A percentile compares a stretch with the other conserved stretches of the same genome.
Evolutionary conservation across 2,888 invertebrate species (phyloP).

Genomic region (Trilocha varians): DNA sequence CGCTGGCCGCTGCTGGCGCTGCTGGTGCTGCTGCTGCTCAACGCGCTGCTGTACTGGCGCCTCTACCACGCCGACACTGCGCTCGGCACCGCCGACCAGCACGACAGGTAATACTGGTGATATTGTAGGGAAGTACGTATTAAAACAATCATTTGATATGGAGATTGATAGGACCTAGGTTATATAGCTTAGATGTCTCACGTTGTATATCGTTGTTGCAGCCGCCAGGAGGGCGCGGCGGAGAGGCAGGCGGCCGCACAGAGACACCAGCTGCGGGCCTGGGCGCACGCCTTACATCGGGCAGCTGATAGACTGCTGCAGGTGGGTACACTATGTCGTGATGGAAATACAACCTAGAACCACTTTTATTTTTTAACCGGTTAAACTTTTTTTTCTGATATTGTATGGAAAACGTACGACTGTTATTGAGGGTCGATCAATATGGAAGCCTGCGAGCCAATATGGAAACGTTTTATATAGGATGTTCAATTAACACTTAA

Average conservation of each 20-base stretch:
- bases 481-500: too few species aligned
- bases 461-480: too few species aligned
- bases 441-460: too few species aligned
- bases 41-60: slow-evolving; percentile 87
- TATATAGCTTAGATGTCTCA: too few species aligned
- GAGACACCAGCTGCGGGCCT: slow-evolving; percentile 85
- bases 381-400: too few species aligned
- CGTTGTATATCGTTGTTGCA: slow-evolving; percentile 53
- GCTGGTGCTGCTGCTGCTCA: slow-evolving; percentile 69
- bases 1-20: slow-evolving; percentile 74
- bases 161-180: not conserved
- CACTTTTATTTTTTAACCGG: too few species aligned
- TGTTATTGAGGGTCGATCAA: too few species aligned
- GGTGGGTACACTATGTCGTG: too few species aligned
- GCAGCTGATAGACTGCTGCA: slow-evolving; percentile 82
- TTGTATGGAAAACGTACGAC: too few species aligned
- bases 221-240: slow-evolving; percentile 84
- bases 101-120: slow-evolving; percentile 24
- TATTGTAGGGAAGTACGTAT: not conserved
- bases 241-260: slow-evolving; percentile 87
- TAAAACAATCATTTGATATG: not conserved
- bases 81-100: slow-evolving; percentile 20
- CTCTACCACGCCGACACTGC: slow-evolving; percentile 81
- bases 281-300: slow-evolving; percentile 83
- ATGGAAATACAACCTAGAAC: too few species aligned